Evolutionary conservation across 1,140 invertebrate genomes (phyloP).

Genomic region (Pogonomyrmex californicus): DNA sequence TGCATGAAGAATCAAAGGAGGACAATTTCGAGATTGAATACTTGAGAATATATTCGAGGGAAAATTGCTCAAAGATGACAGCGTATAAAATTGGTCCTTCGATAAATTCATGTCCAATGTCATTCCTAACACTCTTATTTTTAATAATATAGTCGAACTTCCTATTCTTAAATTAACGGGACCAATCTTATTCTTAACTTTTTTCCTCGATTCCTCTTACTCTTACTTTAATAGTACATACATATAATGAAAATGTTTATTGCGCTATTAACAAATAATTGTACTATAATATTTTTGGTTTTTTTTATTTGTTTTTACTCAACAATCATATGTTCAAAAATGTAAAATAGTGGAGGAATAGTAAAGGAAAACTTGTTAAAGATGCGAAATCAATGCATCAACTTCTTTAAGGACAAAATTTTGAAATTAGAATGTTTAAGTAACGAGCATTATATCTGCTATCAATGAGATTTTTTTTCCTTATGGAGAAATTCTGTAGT

Average conservation of each 20-base stretch:
- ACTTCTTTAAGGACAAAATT: neutral
- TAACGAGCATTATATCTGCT: neutral
- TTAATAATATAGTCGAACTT: conserved; percentile 20
- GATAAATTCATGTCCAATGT: neutral
- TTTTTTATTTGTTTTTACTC: neutral
- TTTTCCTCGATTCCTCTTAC: neutral
- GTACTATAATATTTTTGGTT: neutral
- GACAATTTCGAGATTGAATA: conserved; percentile 7
- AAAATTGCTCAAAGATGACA: conserved; percentile 50
- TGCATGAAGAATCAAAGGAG: neutral
- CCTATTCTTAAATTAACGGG: neutral
- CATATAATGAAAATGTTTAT: neutral
- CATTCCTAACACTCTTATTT: conserved; percentile 5
- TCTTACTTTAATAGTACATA: neutral
- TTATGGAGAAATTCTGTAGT: neutral
- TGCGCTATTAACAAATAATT: neutral
- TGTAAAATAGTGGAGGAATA: neutral
- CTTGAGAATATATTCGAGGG: conserved; percentile 1
- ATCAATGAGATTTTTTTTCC: neutral
- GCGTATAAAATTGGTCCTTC: conserved; percentile 43
- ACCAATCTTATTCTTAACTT: conserved; percentile 8
- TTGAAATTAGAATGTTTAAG: neutral
- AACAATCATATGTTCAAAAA: neutral
- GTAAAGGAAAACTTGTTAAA: neutral
- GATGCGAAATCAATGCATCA: neutral